phyloP scores from a whole-genome alignment of 2,113 vertebrate genomes.

The Malaclemys terrapin region DNA sequence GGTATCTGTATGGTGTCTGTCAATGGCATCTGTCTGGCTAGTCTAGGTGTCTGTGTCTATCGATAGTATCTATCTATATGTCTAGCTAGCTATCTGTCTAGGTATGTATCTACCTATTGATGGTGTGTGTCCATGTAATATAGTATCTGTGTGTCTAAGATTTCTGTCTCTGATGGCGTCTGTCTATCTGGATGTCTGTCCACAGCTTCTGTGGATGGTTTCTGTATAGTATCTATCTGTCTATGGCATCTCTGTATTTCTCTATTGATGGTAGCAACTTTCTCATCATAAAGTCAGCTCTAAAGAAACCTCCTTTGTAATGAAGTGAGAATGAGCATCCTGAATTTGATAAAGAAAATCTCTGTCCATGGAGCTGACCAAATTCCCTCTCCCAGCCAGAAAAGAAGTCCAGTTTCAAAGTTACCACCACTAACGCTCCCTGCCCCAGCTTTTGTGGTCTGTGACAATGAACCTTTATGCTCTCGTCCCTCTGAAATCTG shows the following conservation, averaged over 20 bases:
- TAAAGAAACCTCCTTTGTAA: neutral
- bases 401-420: neutral
- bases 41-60: neutral
- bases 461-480: neutral
- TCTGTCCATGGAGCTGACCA: conserved; percentile 47
- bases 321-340: neutral
- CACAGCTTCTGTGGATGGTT: neutral
- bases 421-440: conserved; percentile 27
- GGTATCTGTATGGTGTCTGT: neutral
- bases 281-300: neutral
- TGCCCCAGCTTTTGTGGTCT: neutral
- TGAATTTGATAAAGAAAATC: conserved; percentile 49
- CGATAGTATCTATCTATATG: neutral
- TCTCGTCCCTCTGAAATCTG: conserved; percentile 17
- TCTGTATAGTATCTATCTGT: neutral
- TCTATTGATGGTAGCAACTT: neutral
- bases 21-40: neutral
- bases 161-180: neutral
- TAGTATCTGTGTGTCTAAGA: neutral
- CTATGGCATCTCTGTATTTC: neutral
- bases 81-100: neutral
- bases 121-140: neutral
- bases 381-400: conserved; percentile 65
- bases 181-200: neutral
- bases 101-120: neutral